Percentiles rank a stretch among this genome's conserved stretches.
Evolutionary conservation across 2,888 invertebrate genomes (phyloP).

Genomic region (Hypselothyrea guttata): DNA sequence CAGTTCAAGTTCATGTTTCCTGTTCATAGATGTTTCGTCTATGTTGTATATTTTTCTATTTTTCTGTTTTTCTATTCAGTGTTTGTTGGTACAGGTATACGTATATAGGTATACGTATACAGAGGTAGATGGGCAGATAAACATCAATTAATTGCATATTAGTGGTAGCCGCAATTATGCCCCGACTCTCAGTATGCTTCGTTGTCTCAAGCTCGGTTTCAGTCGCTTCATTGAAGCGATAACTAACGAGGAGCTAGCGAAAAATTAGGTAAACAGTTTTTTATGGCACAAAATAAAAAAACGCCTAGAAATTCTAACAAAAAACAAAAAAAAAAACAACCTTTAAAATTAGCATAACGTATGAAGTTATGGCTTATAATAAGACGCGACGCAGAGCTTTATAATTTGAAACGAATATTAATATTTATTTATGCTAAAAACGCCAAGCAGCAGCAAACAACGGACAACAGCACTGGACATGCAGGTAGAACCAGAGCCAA

Average conservation of each 20-base stretch:
- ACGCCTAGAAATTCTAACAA: constrained; percentile 32
- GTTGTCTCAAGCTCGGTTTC: background rate
- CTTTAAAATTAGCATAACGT: constrained; percentile 38
- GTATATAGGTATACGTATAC: background rate
- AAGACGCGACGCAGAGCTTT: constrained; percentile 20
- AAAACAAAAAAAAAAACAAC: constrained; percentile 5
- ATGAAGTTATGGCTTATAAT: constrained; percentile 31
- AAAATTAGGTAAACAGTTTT: constrained; percentile 32
- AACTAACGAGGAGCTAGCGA: constrained; percentile 24
- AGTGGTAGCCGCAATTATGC: constrained; percentile 33
- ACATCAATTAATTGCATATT: constrained; percentile 66
- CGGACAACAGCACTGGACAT: too few species aligned
- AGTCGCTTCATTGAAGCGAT: constrained; percentile 48
- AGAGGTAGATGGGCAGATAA: constrained; percentile 15
- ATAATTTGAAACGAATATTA: constrained; percentile 30
- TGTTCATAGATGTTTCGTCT: constrained; percentile 30
- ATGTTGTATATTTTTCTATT: background rate
- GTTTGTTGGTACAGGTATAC: too few species aligned
- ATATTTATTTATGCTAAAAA: constrained; percentile 45
- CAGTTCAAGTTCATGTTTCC: constrained; percentile 52
- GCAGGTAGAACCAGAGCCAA: constrained; percentile 6
- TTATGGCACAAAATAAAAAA: constrained; percentile 12
- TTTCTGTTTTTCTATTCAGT: background rate
- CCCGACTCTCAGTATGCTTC: constrained; percentile 16
- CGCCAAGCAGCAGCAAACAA: constrained; percentile 2